phyloP scores from a whole-genome alignment of 2,888 invertebrate species.

The Enoplolaimus lenunculus region DNA sequence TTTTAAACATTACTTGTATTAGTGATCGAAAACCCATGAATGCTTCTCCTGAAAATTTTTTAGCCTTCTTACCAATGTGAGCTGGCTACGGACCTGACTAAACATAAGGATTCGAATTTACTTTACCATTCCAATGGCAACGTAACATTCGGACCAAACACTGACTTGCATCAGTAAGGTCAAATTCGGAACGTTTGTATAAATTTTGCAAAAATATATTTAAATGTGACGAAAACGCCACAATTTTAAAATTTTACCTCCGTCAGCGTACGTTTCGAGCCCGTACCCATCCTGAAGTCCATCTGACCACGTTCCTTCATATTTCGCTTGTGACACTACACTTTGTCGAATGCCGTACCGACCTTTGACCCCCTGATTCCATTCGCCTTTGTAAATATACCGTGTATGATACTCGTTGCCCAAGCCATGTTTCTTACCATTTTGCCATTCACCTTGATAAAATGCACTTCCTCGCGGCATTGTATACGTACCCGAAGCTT shows the following conservation, averaged over 20 bases:
- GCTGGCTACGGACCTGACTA: too few relatives aligned
- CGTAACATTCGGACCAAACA: too few relatives aligned
- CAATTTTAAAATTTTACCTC: slow-evolving; percentile 59
- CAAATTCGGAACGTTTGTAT: too few relatives aligned
- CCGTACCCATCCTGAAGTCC: slow-evolving; percentile 98
- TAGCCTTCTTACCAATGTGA: too few relatives aligned
- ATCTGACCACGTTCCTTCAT: slow-evolving; percentile 96
- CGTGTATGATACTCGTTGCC: slow-evolving; percentile 91
- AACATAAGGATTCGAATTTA: too few relatives aligned
- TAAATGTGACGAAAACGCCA: too few relatives aligned
- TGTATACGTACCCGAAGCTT: slow-evolving; percentile 72
- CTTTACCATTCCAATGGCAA: too few relatives aligned
- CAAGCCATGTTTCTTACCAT: slow-evolving; percentile 91
- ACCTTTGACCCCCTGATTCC: slow-evolving; percentile 96
- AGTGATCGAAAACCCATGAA: too few relatives aligned
- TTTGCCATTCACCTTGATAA: slow-evolving; percentile 85
- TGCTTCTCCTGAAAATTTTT: too few relatives aligned
- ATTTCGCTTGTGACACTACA: slow-evolving; percentile 56
- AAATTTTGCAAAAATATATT: too few relatives aligned
- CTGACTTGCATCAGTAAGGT: too few relatives aligned
- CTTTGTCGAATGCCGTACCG: slow-evolving; percentile 94
- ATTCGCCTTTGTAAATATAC: slow-evolving; percentile 93
- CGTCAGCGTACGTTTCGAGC: slow-evolving; percentile 96
- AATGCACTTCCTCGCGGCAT: slow-evolving; percentile 41
- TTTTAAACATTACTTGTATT: too few relatives aligned